Percentiles rank a stretch among this genome's conserved stretches.
These are phyloP conservation scores for Carassius gibelio DNA, from an alignment of 2,113 vertebrate genomes.

Conservation along the genomic window DNA sequence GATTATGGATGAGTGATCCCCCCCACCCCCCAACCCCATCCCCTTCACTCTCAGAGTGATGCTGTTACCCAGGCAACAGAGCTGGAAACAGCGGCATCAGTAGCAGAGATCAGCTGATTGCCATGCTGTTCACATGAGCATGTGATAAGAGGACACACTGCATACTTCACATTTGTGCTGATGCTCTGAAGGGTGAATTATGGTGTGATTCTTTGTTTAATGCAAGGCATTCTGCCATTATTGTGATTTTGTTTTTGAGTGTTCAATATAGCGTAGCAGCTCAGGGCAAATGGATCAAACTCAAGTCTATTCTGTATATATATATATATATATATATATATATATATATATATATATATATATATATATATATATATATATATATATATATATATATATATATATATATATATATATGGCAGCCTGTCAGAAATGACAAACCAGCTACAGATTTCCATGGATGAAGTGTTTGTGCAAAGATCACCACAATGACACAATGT, in stretches of 20 bases:
- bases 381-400: too few relatives aligned
- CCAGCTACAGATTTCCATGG: neutral
- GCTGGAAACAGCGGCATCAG: constrained; percentile 45
- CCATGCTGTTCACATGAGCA: constrained; percentile 34
- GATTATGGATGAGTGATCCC: constrained; percentile 6
- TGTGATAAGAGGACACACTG: constrained; percentile 21
- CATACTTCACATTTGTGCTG: neutral
- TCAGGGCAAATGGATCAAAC: too few relatives aligned
- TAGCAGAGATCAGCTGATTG: constrained; percentile 51
- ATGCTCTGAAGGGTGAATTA: neutral
- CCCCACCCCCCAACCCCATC: too few relatives aligned
- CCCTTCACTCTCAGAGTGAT: neutral
- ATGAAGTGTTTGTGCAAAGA: neutral
- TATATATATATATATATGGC: neutral
- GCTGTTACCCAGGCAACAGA: constrained; percentile 55
- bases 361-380: too few relatives aligned
- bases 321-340: too few relatives aligned
- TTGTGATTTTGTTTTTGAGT: neutral
- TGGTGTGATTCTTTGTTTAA: neutral
- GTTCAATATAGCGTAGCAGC: neutral
- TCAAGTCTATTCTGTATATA: neutral
- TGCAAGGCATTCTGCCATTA: neutral
- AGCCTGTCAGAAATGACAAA: neutral
- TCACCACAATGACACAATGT: neutral
- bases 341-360: too few relatives aligned